These are phyloP conservation scores for Onychomys arenicola DNA, from an alignment of 2,797 vertebrate genomes.

Conservation along the genomic window DNA sequence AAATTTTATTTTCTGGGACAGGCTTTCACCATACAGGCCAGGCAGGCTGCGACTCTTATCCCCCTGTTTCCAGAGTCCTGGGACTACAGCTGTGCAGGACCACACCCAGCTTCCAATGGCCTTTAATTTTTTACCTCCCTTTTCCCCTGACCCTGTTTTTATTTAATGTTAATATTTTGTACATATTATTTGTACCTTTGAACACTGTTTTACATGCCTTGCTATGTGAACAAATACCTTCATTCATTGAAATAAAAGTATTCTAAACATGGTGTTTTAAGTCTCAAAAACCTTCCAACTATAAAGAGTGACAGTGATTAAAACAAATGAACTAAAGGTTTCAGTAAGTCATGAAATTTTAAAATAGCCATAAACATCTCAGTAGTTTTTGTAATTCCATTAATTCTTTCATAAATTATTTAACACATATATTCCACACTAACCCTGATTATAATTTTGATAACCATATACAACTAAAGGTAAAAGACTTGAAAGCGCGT, in stretches of 20 bases:
- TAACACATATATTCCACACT: conserved; percentile 16
- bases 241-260: not conserved
- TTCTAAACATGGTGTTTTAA: not conserved
- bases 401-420: conserved; percentile 10
- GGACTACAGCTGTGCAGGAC: not conserved
- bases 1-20: not conserved
- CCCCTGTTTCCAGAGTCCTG: not conserved
- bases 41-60: not conserved
- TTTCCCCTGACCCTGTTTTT: not conserved
- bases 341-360: conserved; percentile 25
- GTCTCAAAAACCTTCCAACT: conserved; percentile 57
- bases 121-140: conserved; percentile 15
- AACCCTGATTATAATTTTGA: not conserved
- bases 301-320: not conserved
- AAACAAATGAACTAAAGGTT: not conserved
- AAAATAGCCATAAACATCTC: conserved; percentile 19
- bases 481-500: not conserved
- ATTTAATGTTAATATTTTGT: not conserved
- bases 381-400: not conserved
- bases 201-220: not conserved
- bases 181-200: not conserved
- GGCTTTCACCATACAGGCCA: not conserved
- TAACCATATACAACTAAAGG: not conserved
- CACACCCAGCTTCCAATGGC: not conserved
- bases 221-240: not conserved